Percentiles rank a stretch among this genome's conserved stretches.
These are phyloP conservation scores for Pseudochirops corinnae DNA, from an alignment of 2,797 vertebrate genomes.

Conservation along the genomic window DNA sequence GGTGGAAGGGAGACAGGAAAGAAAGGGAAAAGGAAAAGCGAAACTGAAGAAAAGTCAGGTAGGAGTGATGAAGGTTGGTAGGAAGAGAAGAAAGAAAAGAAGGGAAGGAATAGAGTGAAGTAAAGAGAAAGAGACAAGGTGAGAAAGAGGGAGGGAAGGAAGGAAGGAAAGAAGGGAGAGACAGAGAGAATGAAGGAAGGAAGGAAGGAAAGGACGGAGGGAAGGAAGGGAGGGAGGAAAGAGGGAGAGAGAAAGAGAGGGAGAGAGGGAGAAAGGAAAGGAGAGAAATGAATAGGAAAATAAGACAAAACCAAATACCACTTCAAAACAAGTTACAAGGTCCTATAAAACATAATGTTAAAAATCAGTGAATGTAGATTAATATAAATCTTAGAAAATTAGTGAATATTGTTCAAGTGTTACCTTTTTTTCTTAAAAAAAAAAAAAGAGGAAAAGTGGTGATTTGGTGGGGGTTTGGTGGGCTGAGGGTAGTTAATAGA, in stretches of 20 bases:
- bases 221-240: no score
- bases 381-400: constrained; percentile 50
- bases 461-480: not conserved
- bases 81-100: not conserved
- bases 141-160: no score
- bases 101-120: no score
- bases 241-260: fast-evolving
- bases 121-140: no score
- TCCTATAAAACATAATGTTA: constrained; percentile 48
- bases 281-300: constrained; percentile 38
- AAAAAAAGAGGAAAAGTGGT: constrained; percentile 34
- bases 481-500: constrained; percentile 45
- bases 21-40: not conserved
- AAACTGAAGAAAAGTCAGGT: not conserved
- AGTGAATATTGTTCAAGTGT: constrained; percentile 55
- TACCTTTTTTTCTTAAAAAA: constrained; percentile 14
- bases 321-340: constrained; percentile 46
- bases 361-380: constrained; percentile 52
- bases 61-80: not conserved
- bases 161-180: no score
- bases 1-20: not conserved
- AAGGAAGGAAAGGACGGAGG: no score
- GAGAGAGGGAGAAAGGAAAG: not conserved
- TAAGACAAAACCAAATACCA: constrained; percentile 46
- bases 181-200: no score